Base-by-base conservation (phyloP, 64 coral and sea anemone genomes). In the Pocillopora damicornis region DNA sequence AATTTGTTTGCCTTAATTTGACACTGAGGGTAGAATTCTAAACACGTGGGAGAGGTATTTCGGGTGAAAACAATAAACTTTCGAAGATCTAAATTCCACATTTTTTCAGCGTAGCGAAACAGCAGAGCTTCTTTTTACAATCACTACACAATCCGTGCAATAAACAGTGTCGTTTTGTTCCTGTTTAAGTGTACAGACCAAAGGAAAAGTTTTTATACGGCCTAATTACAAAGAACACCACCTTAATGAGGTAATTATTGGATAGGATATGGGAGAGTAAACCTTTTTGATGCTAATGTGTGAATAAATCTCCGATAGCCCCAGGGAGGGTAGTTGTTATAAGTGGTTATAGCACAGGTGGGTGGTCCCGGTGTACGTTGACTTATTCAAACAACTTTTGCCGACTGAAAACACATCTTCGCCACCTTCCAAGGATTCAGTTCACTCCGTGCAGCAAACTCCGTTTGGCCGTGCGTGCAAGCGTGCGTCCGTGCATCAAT, bases 171-270 rank as follows among this genome's bases (percentile, higher is more conserved):
- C 75, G 71, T 87, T 87, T 60, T 87, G 60, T 87, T 92, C 82
- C 90, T 89, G 91, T 93, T 88, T 87, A 88, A 90, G 94, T 93
- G 93, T 93, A 97, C 91, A 88, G 89, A 88, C 80, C 91, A 42
- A 90, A 92, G 80, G 87, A 76, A 82, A 97, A 93, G 94, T 97
- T 93, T 90, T 97, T 89, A 92, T 93, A 97, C 89, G 88, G 75
- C 86, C 62, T 97, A 90, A 97, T 97, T 97, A 93, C 88, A 88
- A 97, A 89, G 68, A 83, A 90, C 94, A 97, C 88, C 77, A 82
- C 69, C 87, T 59, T 95, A 95, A 95, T 95, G 87, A 93, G 91
- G 88, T 97, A 97, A 97, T 97, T 97, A 97, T 89, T 90, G 90
- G 91, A 97, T 97, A 83, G 74, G 81, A 89, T 90, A 58, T 74